These are phyloP conservation scores for Strigamia transsilvanica DNA, from an alignment of 2,888 invertebrate genomes.

Conservation along the genomic window DNA sequence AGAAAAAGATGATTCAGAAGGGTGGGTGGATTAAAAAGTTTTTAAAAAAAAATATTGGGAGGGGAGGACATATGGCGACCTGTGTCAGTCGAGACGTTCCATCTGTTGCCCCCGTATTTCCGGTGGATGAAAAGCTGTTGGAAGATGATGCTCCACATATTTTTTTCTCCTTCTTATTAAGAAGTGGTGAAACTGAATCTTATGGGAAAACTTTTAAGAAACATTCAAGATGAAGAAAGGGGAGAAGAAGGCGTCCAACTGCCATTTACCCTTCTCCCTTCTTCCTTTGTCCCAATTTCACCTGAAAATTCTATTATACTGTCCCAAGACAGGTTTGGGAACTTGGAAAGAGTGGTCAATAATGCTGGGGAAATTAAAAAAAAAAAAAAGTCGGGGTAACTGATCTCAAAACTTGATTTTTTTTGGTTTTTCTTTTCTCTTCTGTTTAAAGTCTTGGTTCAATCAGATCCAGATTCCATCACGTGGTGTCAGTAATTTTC, in stretches of 20 bases:
- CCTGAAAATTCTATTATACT: conserved; percentile 34
- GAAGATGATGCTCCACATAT: conserved; percentile 41
- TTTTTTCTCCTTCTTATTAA: conserved; percentile 5
- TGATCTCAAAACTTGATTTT: background rate
- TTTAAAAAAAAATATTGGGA: background rate
- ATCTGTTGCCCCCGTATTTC: conserved; percentile 46
- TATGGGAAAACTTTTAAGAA: conserved; percentile 43
- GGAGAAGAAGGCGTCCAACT: conserved; percentile 44
- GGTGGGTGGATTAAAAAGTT: conserved; percentile 14
- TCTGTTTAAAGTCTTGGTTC: background rate
- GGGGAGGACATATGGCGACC: conserved; percentile 48
- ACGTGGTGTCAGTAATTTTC: background rate
- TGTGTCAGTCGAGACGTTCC: conserved; percentile 40
- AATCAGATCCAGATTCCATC: background rate
- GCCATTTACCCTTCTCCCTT: conserved; percentile 47
- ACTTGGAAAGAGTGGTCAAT: conserved; percentile 22
- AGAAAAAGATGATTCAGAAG: background rate
- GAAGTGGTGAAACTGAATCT: conserved; percentile 33
- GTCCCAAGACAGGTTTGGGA: conserved; percentile 13
- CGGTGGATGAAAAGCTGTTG: conserved; percentile 39
- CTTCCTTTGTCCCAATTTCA: background rate
- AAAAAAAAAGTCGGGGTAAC: background rate
- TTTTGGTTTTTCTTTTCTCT: background rate
- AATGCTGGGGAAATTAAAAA: background rate
- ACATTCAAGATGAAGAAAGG: conserved; percentile 35